Base-by-base conservation (phyloP, 2,888 invertebrate species). In the Melipona bicolor region DNA sequence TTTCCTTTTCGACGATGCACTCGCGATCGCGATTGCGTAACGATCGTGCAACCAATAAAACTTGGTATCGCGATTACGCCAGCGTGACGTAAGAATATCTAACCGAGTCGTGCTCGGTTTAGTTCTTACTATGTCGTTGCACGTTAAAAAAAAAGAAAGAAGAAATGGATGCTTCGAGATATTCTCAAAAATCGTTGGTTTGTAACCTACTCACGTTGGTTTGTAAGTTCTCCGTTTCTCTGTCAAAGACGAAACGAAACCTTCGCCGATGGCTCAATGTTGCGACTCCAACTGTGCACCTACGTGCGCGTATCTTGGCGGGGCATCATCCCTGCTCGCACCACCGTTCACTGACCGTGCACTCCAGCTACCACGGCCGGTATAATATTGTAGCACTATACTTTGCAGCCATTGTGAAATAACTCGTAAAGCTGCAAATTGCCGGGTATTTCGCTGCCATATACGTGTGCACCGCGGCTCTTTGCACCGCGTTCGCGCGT, bases 391-490 rank as follows among this genome's bases (percentile, higher is more conserved):
- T 91, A 91, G 91, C 92, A 92, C 94, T 93, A 94, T 94, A 94
- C 94, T 94, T 94, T 94, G 94, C 93, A 94, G 94, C 94, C 94
- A 94, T 94, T 94, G 94, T 92, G 94, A 94, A 94, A 94, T 94
- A 94, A 94, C 94, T 94, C 94, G 94, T 94, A 94, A 94, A 94
- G 89, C 93, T 92, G 94, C 94, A 94, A 94, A 94, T 94, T 94
- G 94, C 94, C 89, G 92, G 94, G 93, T 93, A 93, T 94, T 94
- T 93, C 92, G 91, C 91, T 92, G 87, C 90, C 91, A 81, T 87
- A 86, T 84, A 88, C 84, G 81, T 77, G 86, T 69, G 82, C 61
- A 67, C 71, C 70, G 19, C 64, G 76, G 76, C 79, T 85, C 81
- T 84, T 87, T 85, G 74, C 72, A 75, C 89, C 9, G 62, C 77